Evolutionary conservation across 2,113 vertebrate species (phyloP).

Genomic region (Chrysochloris asiatica): DNA sequence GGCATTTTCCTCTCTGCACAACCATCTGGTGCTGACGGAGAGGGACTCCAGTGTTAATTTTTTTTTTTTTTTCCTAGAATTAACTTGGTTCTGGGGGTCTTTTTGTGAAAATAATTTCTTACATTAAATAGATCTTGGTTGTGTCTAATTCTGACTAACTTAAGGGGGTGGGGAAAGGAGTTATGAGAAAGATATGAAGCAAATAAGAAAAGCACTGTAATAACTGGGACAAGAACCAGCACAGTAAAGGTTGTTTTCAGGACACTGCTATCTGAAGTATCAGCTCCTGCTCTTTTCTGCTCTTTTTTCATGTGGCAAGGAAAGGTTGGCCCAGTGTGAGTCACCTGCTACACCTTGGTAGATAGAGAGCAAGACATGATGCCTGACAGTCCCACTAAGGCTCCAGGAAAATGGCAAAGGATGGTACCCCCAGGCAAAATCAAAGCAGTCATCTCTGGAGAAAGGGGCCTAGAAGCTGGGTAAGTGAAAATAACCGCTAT

Average conservation of each 20-base stretch:
- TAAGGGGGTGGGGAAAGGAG: background rate
- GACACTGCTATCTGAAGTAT: background rate
- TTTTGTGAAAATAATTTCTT: constrained; percentile 12
- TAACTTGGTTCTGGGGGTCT: background rate
- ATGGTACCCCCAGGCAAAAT: too few relatives aligned
- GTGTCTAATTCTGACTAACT: background rate
- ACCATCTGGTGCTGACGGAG: background rate
- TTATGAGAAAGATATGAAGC: background rate
- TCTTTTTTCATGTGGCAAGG: too few relatives aligned
- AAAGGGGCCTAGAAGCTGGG: background rate
- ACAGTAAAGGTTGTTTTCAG: background rate
- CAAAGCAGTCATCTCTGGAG: background rate
- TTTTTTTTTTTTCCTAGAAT: background rate
- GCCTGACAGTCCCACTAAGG: background rate
- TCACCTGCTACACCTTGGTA: background rate
- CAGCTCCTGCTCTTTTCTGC: too few relatives aligned
- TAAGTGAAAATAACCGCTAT: background rate
- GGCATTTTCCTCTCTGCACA: background rate
- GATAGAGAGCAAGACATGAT: too few relatives aligned
- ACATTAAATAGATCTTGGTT: background rate
- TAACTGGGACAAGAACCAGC: background rate
- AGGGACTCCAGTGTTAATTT: background rate
- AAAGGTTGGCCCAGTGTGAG: too few relatives aligned
- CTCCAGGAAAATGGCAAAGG: background rate
- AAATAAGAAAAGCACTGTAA: background rate